Base-by-base conservation (phyloP, 2,888 invertebrate species). In the Aspidapion aeneum region DNA sequence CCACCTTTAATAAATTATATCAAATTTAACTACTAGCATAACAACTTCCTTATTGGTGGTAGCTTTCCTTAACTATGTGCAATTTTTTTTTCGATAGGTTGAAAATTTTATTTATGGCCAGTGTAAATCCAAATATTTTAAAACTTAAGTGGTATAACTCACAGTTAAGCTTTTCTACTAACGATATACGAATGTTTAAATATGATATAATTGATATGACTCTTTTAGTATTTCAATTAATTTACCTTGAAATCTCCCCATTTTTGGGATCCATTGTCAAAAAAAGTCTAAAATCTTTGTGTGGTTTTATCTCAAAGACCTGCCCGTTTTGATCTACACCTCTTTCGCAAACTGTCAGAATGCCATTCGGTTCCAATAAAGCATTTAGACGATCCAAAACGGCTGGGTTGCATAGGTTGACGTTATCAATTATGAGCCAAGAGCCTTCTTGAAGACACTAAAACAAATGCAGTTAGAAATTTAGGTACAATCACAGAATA, bases 351-450 rank as follows among this genome's bases (percentile, higher is more conserved):
- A 99, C 87, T 61, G 89, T 88, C 2, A 99, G 83, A 1, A 89
- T 88, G 0, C 99, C 99, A 70, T 90, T 88, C 0, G 95, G 94
- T 81, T 99, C 99, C 72, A 99, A 84, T 7, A 99, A 85, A 0
- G 93, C 93, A 83, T 99, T 99, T 17, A 99, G 83, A 69, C 99
- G 88, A 80, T 99, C 99, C 71, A 99, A 81, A 9, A 99, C 96
- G 7, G 99, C 98, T 1, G 98, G 90, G 69, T 96, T 95, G 77
- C 97, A 97, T 61, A 97, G 86, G 82, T 98, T 98, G 1, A 96
- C 97, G 79, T 97, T 96, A 79, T 96, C 95, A 63, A 96, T 81
- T 57, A 94, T 81, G 50, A 96, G 81, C 90, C 94, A 96, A 35
- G 90, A 86, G 0, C 96, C 96, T 74, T 89, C 87, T 72, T 87